phyloP scores from a whole-genome alignment of 2,888 invertebrate genomes.

The Strigamia transsilvanica region DNA sequence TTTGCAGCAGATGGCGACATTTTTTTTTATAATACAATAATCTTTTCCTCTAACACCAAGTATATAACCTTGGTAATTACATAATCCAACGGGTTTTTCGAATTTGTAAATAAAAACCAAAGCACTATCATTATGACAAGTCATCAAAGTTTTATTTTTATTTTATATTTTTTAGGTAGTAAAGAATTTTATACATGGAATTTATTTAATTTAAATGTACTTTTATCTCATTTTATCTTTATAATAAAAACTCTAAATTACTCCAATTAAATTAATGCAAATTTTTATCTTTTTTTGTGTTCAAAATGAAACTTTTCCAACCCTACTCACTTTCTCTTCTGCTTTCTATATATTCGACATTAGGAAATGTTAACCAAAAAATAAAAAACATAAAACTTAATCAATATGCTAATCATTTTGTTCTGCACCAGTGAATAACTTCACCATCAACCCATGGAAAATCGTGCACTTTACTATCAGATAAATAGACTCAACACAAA shows the following conservation, averaged over 20 bases:
- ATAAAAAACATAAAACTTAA: slow-evolving; percentile 24
- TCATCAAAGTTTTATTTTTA: background rate
- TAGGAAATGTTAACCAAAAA: slow-evolving; percentile 24
- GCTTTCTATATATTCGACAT: background rate
- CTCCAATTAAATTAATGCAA: background rate
- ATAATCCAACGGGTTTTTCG: background rate
- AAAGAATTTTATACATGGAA: background rate
- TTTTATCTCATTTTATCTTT: too few relatives aligned
- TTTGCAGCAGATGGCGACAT: slow-evolving; percentile 41
- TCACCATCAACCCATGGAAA: slow-evolving; percentile 46
- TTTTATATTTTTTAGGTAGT: background rate
- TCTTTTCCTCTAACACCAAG: background rate
- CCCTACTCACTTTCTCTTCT: background rate
- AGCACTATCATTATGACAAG: slow-evolving; percentile 9
- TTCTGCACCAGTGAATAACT: slow-evolving; percentile 39
- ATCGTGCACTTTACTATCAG: slow-evolving; percentile 47
- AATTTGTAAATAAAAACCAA: slow-evolving; percentile 42
- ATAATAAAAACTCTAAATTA: background rate
- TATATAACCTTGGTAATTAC: slow-evolving; percentile 33
- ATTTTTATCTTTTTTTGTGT: background rate
- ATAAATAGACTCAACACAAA: slow-evolving; percentile 39
- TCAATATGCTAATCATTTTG: slow-evolving; percentile 49
- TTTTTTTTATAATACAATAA: background rate
- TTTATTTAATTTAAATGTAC: background rate
- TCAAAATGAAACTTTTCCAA: slow-evolving; percentile 34